Evolutionary conservation across 2,797 vertebrate species (phyloP), one percentile per base, ranked within the genome.

Genomic region (Mus caroli): DNA sequence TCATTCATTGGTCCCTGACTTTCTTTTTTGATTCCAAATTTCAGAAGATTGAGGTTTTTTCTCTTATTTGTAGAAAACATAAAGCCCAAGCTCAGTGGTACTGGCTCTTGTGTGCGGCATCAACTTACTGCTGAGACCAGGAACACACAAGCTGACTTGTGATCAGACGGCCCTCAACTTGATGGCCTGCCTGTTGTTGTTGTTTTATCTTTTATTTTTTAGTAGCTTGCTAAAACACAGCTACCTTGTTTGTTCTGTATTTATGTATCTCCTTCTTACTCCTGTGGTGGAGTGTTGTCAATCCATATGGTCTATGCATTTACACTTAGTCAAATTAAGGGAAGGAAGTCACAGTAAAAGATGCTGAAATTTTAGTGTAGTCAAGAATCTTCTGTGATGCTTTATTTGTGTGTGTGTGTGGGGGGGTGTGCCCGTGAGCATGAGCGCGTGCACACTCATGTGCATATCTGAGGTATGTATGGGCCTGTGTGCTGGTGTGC

Each of bases 151-250:
- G 71, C 6, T 92, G 7, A 52, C 14, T 34, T 83, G 24, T 67
- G 40, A 22, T 43, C 46, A n/a, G 34, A 58, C 60, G n/a, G 40
- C 26, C 76, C 10, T 37, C 3, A 78, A 14, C 8, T 46, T 76
- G 22, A 22, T 54, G 76, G 22, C 26, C 43, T 40, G 31, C 46
- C 28, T 91, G 46, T 64, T 92, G 67, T n/a, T 69, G 62, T 26
- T 62, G 26, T 12, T 79, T 12, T 50, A 1, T 50, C 12, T 10
- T 10, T 50, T 43, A 43, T 43, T 50, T 10, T 79, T 64, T 85
- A 90, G 54, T 46, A 56, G 46, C 94, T 91, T 50, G 78, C 19
- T 92, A 67, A 84, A 52, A 71, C 26, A 64, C 22, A 88, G 54
- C 24, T n/a, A 54, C 19, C 43, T 19, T 76, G 10, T 83, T 83